Percentiles rank a stretch among this genome's conserved stretches.
Conservation (phyloP, 2,113 vertebrate species). For the Carollia perspicillata region DNA sequence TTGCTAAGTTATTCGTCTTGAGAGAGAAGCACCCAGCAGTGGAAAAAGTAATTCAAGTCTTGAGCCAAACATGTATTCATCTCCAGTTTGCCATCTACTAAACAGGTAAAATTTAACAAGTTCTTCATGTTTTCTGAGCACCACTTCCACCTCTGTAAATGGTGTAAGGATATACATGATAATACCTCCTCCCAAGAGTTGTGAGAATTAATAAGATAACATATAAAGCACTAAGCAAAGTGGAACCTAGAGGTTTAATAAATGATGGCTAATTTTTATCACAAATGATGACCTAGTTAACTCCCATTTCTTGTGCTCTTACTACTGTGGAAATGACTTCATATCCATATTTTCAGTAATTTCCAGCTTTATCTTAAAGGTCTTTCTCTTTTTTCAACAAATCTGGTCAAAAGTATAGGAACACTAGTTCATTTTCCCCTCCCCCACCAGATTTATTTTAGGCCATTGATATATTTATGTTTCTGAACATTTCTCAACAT, state of each 20-base stretch:
- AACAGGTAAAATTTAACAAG: neutral
- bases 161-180: neutral
- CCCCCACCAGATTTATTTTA: neutral
- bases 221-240: neutral
- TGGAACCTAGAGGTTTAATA: neutral
- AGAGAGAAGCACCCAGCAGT: too few relatives aligned
- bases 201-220: neutral
- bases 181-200: neutral
- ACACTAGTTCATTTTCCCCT: neutral
- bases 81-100: neutral
- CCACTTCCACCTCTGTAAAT: neutral
- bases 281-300: neutral
- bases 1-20: too few relatives aligned
- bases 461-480: neutral
- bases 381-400: neutral
- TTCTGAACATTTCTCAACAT: neutral
- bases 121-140: neutral
- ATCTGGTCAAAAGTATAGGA: neutral
- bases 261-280: neutral
- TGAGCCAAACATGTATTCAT: neutral
- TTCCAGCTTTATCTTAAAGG: neutral
- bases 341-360: neutral
- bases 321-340: neutral
- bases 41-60: neutral
- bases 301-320: neutral